phyloP scores from a whole-genome alignment of 2,888 invertebrate species.

The Cheilosia grossa region DNA sequence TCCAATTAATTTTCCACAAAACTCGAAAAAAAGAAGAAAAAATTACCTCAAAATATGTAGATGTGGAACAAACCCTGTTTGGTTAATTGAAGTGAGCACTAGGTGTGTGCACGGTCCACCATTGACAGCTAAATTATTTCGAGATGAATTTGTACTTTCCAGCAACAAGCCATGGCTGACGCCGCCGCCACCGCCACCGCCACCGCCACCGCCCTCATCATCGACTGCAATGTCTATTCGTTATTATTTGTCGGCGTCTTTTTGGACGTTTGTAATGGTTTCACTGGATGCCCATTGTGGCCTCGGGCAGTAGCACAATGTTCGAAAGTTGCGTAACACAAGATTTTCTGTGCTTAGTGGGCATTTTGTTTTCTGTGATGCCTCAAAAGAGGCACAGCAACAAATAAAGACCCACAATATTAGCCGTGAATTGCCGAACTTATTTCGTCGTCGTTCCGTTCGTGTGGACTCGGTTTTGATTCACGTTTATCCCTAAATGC shows the following conservation, averaged over 20 bases:
- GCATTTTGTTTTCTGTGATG: slow-evolving; percentile 64
- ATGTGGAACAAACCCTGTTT: slow-evolving; percentile 50
- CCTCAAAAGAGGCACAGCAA: slow-evolving; percentile 14
- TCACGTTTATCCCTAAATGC: slow-evolving; percentile 31
- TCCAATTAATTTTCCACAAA: slow-evolving; percentile 55
- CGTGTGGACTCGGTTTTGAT: slow-evolving; percentile 51
- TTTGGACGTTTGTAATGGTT: slow-evolving; percentile 70
- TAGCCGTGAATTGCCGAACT: slow-evolving; percentile 70
- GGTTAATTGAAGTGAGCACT: slow-evolving; percentile 61
- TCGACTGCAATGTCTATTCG: slow-evolving; percentile 54
- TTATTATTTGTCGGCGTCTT: slow-evolving; percentile 64
- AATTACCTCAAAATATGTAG: slow-evolving; percentile 17
- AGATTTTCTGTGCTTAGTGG: slow-evolving; percentile 69
- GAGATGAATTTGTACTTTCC: slow-evolving; percentile 69
- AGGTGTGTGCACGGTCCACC: slow-evolving; percentile 50
- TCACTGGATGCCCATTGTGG: slow-evolving; percentile 69
- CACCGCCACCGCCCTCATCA: background rate
- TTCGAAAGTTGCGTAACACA: slow-evolving; percentile 68
- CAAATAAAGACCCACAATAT: slow-evolving; percentile 42
- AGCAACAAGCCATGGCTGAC: slow-evolving; percentile 8
- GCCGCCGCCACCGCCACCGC: background rate
- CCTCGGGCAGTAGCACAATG: slow-evolving; percentile 70
- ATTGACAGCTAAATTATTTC: slow-evolving; percentile 70
- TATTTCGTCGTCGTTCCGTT: slow-evolving; percentile 39
- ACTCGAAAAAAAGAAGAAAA: slow-evolving; percentile 4